phyloP scores from a whole-genome alignment of 2,797 vertebrate genomes.

The Geotria australis region DNA sequence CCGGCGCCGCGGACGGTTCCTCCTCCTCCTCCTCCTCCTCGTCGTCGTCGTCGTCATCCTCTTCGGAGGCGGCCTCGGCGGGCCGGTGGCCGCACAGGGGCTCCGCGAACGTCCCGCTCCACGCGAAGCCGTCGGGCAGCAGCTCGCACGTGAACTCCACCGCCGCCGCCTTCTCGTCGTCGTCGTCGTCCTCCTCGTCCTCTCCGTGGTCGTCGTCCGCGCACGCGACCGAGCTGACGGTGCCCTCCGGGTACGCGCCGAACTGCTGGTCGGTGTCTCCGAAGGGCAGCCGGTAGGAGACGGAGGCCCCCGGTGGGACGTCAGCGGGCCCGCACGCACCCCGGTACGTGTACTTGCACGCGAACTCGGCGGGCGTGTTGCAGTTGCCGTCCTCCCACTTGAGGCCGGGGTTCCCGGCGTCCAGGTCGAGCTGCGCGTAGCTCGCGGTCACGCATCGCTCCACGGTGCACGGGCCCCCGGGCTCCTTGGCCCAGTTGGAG shows the following conservation, averaged over 20 bases:
- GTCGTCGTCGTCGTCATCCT: too few species aligned
- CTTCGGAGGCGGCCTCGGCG: too few species aligned
- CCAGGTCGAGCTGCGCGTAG: background rate
- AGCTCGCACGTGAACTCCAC: background rate
- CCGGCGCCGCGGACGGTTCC: too few species aligned
- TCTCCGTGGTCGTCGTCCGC: background rate
- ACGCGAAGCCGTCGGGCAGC: background rate
- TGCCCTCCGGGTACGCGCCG: background rate
- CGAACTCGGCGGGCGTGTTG: background rate
- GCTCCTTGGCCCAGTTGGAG: background rate
- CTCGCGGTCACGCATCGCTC: background rate
- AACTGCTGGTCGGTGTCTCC: background rate
- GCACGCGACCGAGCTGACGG: background rate
- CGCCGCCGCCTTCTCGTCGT: too few species aligned
- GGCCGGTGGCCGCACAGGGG: too few species aligned
- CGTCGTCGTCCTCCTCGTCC: too few species aligned
- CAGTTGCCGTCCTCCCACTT: background rate
- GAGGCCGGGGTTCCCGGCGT: background rate
- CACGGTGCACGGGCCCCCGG: background rate
- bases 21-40: too few species aligned
- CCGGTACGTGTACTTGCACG: background rate
- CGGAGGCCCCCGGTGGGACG: background rate
- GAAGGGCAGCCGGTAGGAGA: background rate
- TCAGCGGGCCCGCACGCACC: background rate
- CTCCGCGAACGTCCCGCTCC: background rate